phyloP scores from a whole-genome alignment of 1,140 invertebrate genomes.

The Heliconius nattereri region DNA sequence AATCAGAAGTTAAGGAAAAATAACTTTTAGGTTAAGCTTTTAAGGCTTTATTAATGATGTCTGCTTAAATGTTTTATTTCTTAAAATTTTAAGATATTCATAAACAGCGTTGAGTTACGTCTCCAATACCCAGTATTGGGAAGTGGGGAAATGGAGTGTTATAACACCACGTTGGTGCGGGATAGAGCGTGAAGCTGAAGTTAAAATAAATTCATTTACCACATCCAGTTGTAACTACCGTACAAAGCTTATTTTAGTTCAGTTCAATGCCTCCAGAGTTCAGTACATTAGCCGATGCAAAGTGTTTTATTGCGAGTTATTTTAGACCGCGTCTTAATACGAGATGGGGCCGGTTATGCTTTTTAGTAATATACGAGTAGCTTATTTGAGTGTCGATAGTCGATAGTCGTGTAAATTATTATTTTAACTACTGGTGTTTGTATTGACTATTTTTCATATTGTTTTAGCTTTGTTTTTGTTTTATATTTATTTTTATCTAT shows the following conservation, averaged over 20 bases:
- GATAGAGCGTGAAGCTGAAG: neutral
- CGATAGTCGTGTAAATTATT: neutral
- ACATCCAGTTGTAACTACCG: neutral
- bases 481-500: neutral
- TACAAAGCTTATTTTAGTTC: conserved; percentile 14
- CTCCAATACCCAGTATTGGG: too few relatives aligned
- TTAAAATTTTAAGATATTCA: too few relatives aligned
- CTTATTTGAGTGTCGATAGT: neutral
- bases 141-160: too few relatives aligned
- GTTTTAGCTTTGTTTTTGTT: neutral
- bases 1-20: neutral
- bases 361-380: neutral
- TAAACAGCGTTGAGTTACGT: too few relatives aligned
- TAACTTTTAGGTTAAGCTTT: neutral
- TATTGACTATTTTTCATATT: neutral
- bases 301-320: conserved; percentile 21
- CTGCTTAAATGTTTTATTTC: neutral
- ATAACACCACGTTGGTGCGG: neutral
- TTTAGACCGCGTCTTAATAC: conserved; percentile 20
- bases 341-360: neutral
- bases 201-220: neutral
- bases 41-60: neutral
- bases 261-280: conserved; percentile 18
- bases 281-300: conserved; percentile 21
- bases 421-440: neutral